Evolutionary conservation across 2,113 vertebrate species (phyloP).

Genomic region (Engystomops pustulosus): DNA sequence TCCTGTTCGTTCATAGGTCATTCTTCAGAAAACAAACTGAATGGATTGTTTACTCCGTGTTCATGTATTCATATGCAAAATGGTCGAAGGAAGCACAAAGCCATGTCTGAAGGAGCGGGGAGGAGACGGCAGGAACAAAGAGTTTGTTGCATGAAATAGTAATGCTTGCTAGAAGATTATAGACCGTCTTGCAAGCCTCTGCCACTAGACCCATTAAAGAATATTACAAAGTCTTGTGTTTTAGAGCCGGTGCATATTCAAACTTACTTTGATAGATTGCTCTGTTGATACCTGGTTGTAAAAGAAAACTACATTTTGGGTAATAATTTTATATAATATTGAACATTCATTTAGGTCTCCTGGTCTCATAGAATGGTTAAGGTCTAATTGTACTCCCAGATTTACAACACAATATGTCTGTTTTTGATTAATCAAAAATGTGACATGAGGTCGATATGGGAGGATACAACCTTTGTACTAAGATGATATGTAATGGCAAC

Average conservation of each 20-base stretch:
- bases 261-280: background rate
- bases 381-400: too few species aligned
- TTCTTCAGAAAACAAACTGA: background rate
- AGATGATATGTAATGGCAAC: too few species aligned
- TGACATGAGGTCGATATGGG: too few species aligned
- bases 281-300: too few species aligned
- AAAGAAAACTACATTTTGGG: too few species aligned
- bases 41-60: constrained; percentile 24
- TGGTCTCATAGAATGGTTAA: too few species aligned
- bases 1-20: constrained; percentile 12
- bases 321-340: too few species aligned
- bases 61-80: constrained; percentile 35
- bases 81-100: constrained; percentile 16
- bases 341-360: too few species aligned
- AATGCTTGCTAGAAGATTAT: background rate
- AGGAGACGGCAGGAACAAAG: background rate
- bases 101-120: background rate
- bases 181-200: background rate
- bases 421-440: too few species aligned
- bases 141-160: background rate
- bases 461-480: too few species aligned
- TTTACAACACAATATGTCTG: too few species aligned
- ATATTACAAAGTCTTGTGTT: background rate
- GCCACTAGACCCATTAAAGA: background rate
- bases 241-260: background rate